Evolutionary conservation across 1,140 invertebrate genomes (phyloP), one percentile per base, ranked within the genome.

Genomic region (Drosophila ananassae): DNA sequence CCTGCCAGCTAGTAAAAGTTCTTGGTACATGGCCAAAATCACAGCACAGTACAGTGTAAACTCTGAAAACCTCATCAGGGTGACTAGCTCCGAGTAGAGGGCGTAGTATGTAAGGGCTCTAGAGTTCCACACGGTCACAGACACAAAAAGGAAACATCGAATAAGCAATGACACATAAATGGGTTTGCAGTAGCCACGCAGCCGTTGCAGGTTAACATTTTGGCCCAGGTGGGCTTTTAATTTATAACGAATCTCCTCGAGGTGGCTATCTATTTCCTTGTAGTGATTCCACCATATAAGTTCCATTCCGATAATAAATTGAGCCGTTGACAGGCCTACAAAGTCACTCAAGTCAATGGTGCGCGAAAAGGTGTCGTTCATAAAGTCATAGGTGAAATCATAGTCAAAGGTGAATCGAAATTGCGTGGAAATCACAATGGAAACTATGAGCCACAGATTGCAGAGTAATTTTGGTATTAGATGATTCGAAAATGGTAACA

Each of bases 61-160:
- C 17, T 87, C 78, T 2, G 44, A 54, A 4, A 73, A 64, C 1
- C 66, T 66, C 6, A 55, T 21, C 9, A 87, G 9, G 4, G 82
- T 13, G 6, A 87, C 51, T 0, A 79, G 0, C 22, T 87, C 75
- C 13, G 83, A 89, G 39, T 73, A 87, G 10, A 60, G 21, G 2
- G 34, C 32, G 13, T 56, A 76, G 17, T 51, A n/a, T 0, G 74
- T 41, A 2, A 79, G 1, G 2, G 48, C 12, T 7, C 64, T 2
- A 7, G 54, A 41, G 1, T 10, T 22, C 7, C 60, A 61, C 0
- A 54, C n/a, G 0, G 52, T 48, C 13, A 76, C 3, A 0, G 10
- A 6, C 1, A 32, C 2, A 3, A 82, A 24, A 1, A 50, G 0
- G 2, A 64, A 5, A 3, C 22, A 37, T 2, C 56, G 52, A 0